These are phyloP conservation scores for Notarius lentiginosus DNA, from an alignment of 2,113 vertebrate species.

Conservation along the genomic window DNA sequence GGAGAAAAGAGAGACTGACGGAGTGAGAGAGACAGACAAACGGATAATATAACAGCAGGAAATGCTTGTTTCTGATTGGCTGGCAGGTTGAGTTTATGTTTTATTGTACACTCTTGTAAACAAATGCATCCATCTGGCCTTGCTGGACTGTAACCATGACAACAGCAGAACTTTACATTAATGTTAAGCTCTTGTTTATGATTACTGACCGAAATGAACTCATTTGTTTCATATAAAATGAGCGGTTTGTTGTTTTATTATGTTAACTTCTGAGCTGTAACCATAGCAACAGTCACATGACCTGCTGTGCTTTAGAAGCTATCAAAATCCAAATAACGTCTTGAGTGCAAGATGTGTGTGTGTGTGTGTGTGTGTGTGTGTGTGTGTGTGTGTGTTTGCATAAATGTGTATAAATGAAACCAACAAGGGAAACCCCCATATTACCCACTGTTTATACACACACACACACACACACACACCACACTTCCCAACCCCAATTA, in stretches of 20 bases:
- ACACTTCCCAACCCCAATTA: slow-evolving; percentile 20
- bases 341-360: background rate
- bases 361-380: slow-evolving; percentile 10
- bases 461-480: background rate
- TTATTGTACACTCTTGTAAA: background rate
- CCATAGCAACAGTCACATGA: background rate
- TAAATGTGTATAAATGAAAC: background rate
- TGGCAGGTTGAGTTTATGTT: background rate
- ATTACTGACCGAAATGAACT: too few species aligned
- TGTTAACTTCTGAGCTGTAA: background rate
- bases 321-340: background rate
- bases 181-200: background rate
- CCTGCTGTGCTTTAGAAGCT: background rate
- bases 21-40: background rate
- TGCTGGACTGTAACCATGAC: background rate
- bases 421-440: slow-evolving; percentile 33
- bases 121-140: background rate
- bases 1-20: background rate
- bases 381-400: background rate
- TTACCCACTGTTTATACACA: background rate
- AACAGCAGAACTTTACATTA: background rate
- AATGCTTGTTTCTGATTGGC: background rate
- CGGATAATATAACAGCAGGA: background rate
- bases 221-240: background rate
- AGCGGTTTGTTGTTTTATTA: background rate